A percentile compares a stretch with the other conserved stretches of the same genome.
phyloP scores from a whole-genome alignment of 1,140 invertebrate genomes.

The Lordiphosa collinella region DNA sequence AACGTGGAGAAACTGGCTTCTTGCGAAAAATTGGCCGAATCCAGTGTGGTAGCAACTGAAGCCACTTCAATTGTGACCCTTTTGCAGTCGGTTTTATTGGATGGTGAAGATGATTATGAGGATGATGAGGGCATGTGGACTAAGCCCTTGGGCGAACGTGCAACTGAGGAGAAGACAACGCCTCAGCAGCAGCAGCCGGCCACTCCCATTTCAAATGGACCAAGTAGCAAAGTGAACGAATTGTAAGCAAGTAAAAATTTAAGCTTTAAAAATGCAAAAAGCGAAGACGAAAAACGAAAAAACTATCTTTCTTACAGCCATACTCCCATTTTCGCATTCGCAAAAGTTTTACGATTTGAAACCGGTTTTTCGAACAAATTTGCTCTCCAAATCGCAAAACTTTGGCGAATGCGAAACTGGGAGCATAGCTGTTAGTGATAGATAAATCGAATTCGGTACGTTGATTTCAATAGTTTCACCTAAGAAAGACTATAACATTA shows the following conservation, averaged over 20 bases:
- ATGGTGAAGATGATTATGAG: conserved; percentile 71
- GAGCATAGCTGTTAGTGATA: too few species aligned
- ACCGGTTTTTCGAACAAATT: too few species aligned
- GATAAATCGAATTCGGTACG: too few species aligned
- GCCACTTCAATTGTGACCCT: conserved; percentile 53
- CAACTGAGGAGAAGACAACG: conserved; percentile 14
- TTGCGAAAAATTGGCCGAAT: conserved; percentile 44
- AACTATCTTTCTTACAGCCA: too few species aligned
- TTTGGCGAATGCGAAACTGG: too few species aligned
- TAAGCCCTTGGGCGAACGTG: conserved; percentile 56
- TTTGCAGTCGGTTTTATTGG: conserved; percentile 67
- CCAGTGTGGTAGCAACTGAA: conserved; percentile 26
- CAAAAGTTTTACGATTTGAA: too few species aligned
- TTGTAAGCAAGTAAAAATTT: conserved; percentile 37
- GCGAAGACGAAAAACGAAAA: too few species aligned
- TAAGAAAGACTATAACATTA: too few species aligned
- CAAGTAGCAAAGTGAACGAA: conserved; percentile 51
- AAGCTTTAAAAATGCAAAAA: too few species aligned
- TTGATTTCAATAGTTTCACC: too few species aligned
- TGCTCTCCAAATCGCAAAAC: too few species aligned
- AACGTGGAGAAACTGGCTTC: conserved; percentile 64
- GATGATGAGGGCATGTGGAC: conserved; percentile 78
- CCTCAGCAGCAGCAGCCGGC: conserved; percentile 15
- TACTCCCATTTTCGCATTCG: too few species aligned
- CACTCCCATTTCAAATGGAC: conserved; percentile 49